Evolutionary conservation across 2,888 invertebrate species (phyloP), one percentile per base, ranked within the genome.

Genomic region (Malthinus flaveolus): DNA sequence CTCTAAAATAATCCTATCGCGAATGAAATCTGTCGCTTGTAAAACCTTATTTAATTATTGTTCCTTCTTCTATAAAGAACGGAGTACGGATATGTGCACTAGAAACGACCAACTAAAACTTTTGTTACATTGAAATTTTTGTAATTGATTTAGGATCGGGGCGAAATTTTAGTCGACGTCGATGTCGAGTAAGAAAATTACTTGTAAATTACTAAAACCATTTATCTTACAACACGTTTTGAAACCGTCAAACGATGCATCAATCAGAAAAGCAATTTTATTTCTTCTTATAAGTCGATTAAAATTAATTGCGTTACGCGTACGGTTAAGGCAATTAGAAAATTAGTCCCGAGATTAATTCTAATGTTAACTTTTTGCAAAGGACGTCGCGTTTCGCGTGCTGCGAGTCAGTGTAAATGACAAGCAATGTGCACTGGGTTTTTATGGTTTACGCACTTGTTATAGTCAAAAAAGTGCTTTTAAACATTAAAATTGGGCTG

Each of bases 331-430:
- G 23, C 44, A 58, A 53, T 58, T 53, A 58, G 53, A 53, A 49
- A 58, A 23, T 46, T 53, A 52, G 53, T 49, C 52, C 45, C 45
- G 37, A 47, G 34, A 36, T 32, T 32, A 49, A 49, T 48, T 49
- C 53, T 58, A 53, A 58, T 49, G 37, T 37, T 49, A 57, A 48
- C 49, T 44, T 58, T 36, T 53, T 46, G 10, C 45, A 13, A 37
- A 53, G 53, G 53, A 45, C 52, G 51, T 57, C 48, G 13, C 39
- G 51, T 49, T 49, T 53, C 36, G 58, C 49, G 35, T 53, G 49
- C 34, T 44, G 49, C 36, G 45, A 58, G 37, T n/a, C n/a, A n/a
- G n/a, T 48, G 49, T 54, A 49, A 32, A 42, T 57, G 39, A 42
- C 44, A 58, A n/a, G 47, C 36, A 52, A 36, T 44, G 35, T 45